Base-by-base conservation (phyloP, 2,888 invertebrate genomes). In the Hirtodrosophila histrioides region DNA sequence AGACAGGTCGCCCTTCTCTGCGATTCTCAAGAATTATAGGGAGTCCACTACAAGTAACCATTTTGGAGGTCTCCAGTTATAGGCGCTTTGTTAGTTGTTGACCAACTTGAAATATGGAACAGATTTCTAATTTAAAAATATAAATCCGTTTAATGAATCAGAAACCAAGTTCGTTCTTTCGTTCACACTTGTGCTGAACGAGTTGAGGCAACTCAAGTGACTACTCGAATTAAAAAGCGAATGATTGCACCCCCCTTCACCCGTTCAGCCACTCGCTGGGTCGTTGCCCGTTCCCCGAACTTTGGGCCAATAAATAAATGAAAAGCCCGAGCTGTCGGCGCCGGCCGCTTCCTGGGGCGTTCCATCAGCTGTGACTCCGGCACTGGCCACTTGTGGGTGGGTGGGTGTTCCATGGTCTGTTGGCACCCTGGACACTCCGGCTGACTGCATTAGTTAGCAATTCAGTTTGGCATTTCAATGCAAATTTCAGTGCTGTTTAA, bases 401-500 rank as follows among this genome's bases (percentile, higher is more conserved):
- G n/a, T n/a, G n/a, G n/a, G n/a, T n/a, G n/a, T n/a, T n/a, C n/a
- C n/a, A n/a, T n/a, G 43, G 53, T 54, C 54, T n/a, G n/a, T n/a
- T n/a, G n/a, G n/a, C 66, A 41, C 17, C 41, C 24, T 23, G 33
- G 17, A 23, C 33, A 7, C 11, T 4, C 12, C 3, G 11, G 43
- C 40, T 55, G 62, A 62, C 48, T 74, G 81, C 73, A 83, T 78
- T 81, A 81, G 81, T 78, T 80, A 43, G 65, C 74, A 69, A 78
- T 83, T 71, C 69, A 71, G 63, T 78, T 78, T 65, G 58, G 66
- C 82, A 82, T 75, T 80, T 55, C 74, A 70, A 84, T 82, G 84
- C 79, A 82, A 82, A 84, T 81, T 80, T 48, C 57, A 3, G 43
- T 70, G 80, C 76, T 75, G 66, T 78, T 82, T 81, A 78, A 83